Conservation (phyloP, 2,888 invertebrate genomes). For the Temnothorax unifasciatus region DNA sequence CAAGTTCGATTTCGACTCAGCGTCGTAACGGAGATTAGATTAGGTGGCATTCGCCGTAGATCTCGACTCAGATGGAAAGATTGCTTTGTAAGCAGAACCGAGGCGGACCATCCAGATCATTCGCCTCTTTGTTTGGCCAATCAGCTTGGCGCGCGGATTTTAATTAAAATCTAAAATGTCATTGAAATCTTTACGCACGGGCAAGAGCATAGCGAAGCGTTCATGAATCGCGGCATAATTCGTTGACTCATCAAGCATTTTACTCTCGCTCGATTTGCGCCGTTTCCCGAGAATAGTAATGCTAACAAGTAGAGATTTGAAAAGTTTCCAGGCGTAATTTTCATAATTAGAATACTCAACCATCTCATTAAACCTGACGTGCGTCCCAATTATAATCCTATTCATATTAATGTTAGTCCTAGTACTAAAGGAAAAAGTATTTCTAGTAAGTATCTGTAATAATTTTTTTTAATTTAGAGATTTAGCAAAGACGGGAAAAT, state of each 20-base stretch:
- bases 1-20: slow-evolving; percentile 78
- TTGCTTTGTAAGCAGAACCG: slow-evolving; percentile 83
- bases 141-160: slow-evolving; percentile 52
- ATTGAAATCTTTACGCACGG: slow-evolving; percentile 17
- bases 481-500: neutral
- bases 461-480: neutral
- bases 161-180: slow-evolving; percentile 66
- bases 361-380: neutral
- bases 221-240: slow-evolving; percentile 21
- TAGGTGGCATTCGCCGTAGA: slow-evolving; percentile 77
- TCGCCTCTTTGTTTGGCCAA: slow-evolving; percentile 65
- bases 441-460: neutral
- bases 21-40: slow-evolving; percentile 80
- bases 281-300: neutral
- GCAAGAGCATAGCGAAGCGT: neutral
- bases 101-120: slow-evolving; percentile 53
- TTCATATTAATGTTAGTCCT: neutral
- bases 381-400: neutral
- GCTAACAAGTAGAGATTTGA: neutral
- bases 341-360: neutral
- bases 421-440: neutral
- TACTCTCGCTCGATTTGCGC: neutral
- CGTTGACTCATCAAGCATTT: slow-evolving; percentile 32
- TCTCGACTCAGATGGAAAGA: slow-evolving; percentile 77
- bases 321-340: neutral